Base-by-base conservation (phyloP, 2,113 vertebrate species). In the Vidua chalybeata region DNA sequence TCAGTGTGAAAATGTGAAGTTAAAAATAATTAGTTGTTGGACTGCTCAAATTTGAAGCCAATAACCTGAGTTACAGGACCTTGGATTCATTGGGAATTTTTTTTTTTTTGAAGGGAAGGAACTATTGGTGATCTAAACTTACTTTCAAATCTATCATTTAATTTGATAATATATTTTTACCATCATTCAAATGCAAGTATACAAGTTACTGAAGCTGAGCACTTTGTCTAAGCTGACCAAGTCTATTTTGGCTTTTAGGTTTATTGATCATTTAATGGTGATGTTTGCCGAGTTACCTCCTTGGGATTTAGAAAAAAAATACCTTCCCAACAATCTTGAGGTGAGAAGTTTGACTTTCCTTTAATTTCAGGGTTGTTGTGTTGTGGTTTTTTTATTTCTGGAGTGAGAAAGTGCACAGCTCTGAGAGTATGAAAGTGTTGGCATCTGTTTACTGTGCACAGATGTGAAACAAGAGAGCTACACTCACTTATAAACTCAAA, bases 251-350 rank as follows among this genome's bases (percentile, higher is more conserved):
- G 63, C 54, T 97, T 84, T 95, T 96, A 99, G 99, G 94, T 99
- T 99, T 96, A 96, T 98, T 78, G 99, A 99, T 97, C 99, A 99
- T 95, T 97, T 99, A 86, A 94, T 55, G 37, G 98, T 98, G 83
- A 99, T 99, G 99, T 99, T 99, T 98, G 98, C 97, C 95, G 99
- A 99, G 93, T 97, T 96, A 43, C 99, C 99, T 26, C 97, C 99
- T 2, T 99, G 99, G 99, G 99, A 99, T 93, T 59, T 83, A 13
- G 99, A 99, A 77, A 98, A 95, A 87, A 99, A 99, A 94, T 99
- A 99, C 86, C 90, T 93, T 56, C 97, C 98, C 24, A 95, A 97
- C 82, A 98, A 98, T 94, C 97, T 99, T 31, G 97, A 99, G 98
- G 99, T 99, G 87, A 97, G 98, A 97, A 74, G 75, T 63, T 92